A percentile compares a stretch with the other conserved stretches of the same genome.
phyloP scores from a whole-genome alignment of 2,888 invertebrate genomes.

The Euclidia mi region DNA sequence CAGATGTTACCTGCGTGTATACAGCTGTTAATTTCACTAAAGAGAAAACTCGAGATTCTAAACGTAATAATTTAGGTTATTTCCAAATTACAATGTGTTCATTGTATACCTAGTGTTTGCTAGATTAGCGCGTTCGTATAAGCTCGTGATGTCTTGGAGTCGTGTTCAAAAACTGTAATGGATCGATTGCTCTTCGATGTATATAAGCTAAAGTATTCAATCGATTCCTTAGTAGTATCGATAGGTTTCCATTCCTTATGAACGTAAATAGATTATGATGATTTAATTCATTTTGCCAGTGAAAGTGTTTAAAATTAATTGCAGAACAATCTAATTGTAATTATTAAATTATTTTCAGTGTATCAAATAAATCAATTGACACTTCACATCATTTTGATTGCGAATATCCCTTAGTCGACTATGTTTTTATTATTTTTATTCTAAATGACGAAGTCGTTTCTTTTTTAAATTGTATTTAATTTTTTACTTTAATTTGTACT shows the following conservation, averaged over 20 bases:
- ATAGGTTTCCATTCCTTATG: constrained; percentile 52
- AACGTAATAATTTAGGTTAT: constrained; percentile 57
- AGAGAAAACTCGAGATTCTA: constrained; percentile 37
- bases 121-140: constrained; percentile 73
- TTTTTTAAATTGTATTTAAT: constrained; percentile 48
- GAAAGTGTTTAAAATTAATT: constrained; percentile 44
- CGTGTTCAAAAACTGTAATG: constrained; percentile 69
- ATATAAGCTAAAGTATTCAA: constrained; percentile 60
- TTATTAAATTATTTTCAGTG: constrained; percentile 71
- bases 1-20: constrained; percentile 32
- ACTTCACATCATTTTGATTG: constrained; percentile 60
- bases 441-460: constrained; percentile 28
- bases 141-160: constrained; percentile 69
- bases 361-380: constrained; percentile 68
- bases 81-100: constrained; percentile 82
- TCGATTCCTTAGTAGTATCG: constrained; percentile 57
- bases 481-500: constrained; percentile 54
- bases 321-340: constrained; percentile 51
- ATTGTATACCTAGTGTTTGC: constrained; percentile 83
- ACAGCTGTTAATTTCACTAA: constrained; percentile 23
- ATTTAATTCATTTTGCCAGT: constrained; percentile 32
- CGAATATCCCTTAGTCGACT: constrained; percentile 42
- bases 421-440: constrained; percentile 51
- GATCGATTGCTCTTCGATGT: constrained; percentile 66
- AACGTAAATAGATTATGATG: constrained; percentile 24